Evolutionary conservation across 2,113 vertebrate genomes (phyloP), one percentile per base, ranked within the genome.

Genomic region (Mugil cephalus): DNA sequence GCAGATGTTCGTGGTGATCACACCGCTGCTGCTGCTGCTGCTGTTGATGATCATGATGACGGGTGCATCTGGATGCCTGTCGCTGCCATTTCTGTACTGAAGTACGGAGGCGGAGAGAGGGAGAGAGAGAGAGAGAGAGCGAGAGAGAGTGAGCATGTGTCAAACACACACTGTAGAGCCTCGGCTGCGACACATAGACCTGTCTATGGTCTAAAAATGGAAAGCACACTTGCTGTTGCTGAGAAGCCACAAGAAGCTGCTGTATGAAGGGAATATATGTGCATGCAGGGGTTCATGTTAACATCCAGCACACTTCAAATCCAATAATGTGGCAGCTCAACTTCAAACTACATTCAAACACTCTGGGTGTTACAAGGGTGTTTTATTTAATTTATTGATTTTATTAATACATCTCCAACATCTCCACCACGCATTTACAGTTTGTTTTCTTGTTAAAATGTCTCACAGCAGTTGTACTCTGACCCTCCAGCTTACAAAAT

Each of bases 121-220:
- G 15, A 38, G 65, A 71, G 50, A 50, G 60, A 17, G 43, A 52
- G 50, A 46, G 64, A 48, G 69, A 74, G 64, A 46, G 50, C 40
- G 42, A 24, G 38, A 38, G 46, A n/a, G 52, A 39, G 68, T 52
- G 73, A 69, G 80, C 76, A 71, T 86, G 80, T 89, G 78, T 85
- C 79, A 51, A 53, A 77, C 65, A 52, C 54, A 54, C 64, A 58
- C 48, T 77, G 67, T 50, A 58, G 70, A 71, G 71, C 79, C 50
- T 78, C 55, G 79, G 67, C 70, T 84, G 71, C 58, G 53, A 89
- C 88, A 83, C 79, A 82, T 70, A 82, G 79, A 87, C 82, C 81
- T 86, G 83, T 81, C 82, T 80, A 62, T 86, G n/a, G 73, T 84
- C 83, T 90, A 90, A 83, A 89, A 90, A 90, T 87, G 85, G 87